Percentiles rank a stretch among this genome's conserved stretches.
Evolutionary conservation across 2,888 invertebrate genomes (phyloP).

Genomic region (Drosophila demipolita): DNA sequence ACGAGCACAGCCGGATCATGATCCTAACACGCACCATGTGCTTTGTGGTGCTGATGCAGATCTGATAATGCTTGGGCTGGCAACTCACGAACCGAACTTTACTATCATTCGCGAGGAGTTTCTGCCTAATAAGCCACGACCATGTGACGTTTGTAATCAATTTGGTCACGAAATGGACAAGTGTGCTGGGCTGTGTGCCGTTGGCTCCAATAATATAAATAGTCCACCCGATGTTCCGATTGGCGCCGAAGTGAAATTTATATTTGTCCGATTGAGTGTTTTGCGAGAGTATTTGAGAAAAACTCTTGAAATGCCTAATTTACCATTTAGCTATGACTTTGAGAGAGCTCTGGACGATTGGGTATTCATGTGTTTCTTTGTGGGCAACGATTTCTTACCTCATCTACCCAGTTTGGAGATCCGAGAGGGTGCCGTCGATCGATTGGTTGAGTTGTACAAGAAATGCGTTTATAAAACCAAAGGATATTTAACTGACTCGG

Average conservation of each 20-base stretch:
- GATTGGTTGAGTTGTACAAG: slow-evolving; percentile 96
- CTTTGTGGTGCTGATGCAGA: slow-evolving; percentile 99
- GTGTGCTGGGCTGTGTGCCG: slow-evolving; percentile 90
- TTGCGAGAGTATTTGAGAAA: slow-evolving; percentile 96
- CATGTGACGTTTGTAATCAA: slow-evolving; percentile 98
- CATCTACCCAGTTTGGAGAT: slow-evolving; percentile 99
- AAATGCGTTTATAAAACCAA: slow-evolving; percentile 97
- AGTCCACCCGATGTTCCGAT: slow-evolving; percentile 86
- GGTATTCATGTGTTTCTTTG: slow-evolving; percentile 99
- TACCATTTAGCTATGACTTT: slow-evolving; percentile 97
- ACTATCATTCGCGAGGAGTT: slow-evolving; percentile 99
- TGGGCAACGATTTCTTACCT: slow-evolving; percentile 99
- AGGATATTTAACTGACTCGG: slow-evolving; percentile 97
- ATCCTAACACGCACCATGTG: slow-evolving; percentile 99
- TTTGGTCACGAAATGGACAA: slow-evolving; percentile 97
- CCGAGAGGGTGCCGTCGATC: slow-evolving; percentile 97
- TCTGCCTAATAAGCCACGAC: slow-evolving; percentile 97
- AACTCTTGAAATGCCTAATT: slow-evolving; percentile 95
- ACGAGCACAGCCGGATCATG: slow-evolving; percentile 96
- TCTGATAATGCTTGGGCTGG: slow-evolving; percentile 98
- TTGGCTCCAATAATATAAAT: slow-evolving; percentile 86
- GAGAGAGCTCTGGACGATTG: slow-evolving; percentile 98
- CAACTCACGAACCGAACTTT: slow-evolving; percentile 99
- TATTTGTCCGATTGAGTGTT: slow-evolving; percentile 96
- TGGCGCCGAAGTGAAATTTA: slow-evolving; percentile 93